Evolutionary conservation across 2,113 vertebrate species (phyloP).

Genomic region (Marmota monax): DNA sequence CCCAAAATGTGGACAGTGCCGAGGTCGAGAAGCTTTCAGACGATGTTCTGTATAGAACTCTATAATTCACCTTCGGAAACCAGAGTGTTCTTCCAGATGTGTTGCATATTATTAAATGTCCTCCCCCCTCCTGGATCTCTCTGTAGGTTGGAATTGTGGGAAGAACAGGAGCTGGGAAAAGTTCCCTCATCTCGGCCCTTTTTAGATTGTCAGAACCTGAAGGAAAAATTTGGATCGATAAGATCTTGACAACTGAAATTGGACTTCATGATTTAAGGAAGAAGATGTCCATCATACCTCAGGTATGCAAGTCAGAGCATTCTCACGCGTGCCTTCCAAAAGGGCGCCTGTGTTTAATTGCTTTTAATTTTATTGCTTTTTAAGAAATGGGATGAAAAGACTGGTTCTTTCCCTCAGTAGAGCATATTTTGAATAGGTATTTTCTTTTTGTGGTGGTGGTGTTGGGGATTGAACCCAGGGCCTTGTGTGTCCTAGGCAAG

Average conservation of each 20-base stretch:
- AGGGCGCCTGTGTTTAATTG: constrained; percentile 11
- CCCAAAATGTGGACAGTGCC: neutral
- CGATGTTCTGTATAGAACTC: fast-evolving
- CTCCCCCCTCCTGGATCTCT: constrained; percentile 50
- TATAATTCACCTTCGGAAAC: neutral
- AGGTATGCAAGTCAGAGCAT: constrained; percentile 87
- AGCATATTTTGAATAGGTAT: neutral
- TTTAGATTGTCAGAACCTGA: constrained; percentile 96
- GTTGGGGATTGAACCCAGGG: too few species aligned
- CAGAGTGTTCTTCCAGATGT: neutral
- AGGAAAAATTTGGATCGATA: constrained; percentile 96
- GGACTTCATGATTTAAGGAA: constrained; percentile 96
- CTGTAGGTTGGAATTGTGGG: constrained; percentile 96
- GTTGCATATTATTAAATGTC: neutral
- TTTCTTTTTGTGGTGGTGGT: neutral
- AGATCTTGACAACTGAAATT: constrained; percentile 93
- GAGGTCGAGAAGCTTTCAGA: neutral
- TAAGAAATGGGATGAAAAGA: neutral
- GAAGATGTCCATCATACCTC: constrained; percentile 99
- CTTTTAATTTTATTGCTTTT: constrained; percentile 58
- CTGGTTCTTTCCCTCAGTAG: neutral
- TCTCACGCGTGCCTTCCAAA: neutral
- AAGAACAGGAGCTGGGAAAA: constrained; percentile 96
- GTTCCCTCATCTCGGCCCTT: constrained; percentile 95
- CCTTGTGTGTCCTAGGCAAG: too few species aligned